Evolutionary conservation across 2,888 invertebrate genomes (phyloP).

Genomic region (Dynastes tityus): DNA sequence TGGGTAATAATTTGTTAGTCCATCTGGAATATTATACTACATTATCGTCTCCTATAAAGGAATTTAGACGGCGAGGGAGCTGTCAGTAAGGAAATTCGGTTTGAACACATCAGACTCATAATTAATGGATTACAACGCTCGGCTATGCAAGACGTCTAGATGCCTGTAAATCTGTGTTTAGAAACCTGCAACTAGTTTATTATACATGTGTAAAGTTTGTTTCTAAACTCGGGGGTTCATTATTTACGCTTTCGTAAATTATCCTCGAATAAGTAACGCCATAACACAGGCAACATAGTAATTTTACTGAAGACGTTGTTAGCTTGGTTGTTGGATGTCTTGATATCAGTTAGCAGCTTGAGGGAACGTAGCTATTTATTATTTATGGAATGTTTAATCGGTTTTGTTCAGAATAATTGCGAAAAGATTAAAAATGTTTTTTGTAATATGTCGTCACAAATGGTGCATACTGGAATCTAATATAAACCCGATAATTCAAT

Average conservation of each 20-base stretch:
- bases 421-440: background rate
- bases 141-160: background rate
- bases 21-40: too few relatives aligned
- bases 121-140: conserved; percentile 19
- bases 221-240: conserved; percentile 17
- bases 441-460: too few relatives aligned
- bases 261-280: conserved; percentile 12
- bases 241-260: conserved; percentile 32
- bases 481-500: too few relatives aligned
- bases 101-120: conserved; percentile 4
- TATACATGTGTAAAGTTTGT: conserved; percentile 37
- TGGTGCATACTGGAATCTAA: too few relatives aligned
- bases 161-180: conserved; percentile 21
- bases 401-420: background rate
- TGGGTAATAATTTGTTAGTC: too few relatives aligned
- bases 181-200: conserved; percentile 21
- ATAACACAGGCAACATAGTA: background rate
- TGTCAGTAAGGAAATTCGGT: background rate
- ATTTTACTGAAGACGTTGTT: conserved; percentile 13
- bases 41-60: too few relatives aligned
- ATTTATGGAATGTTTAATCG: conserved; percentile 5
- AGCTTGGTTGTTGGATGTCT: background rate
- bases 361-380: background rate
- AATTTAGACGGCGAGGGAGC: too few relatives aligned
- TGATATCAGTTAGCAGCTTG: background rate